Evolutionary conservation across 2,113 vertebrate genomes (phyloP).

Genomic region (Cepphus grylle): DNA sequence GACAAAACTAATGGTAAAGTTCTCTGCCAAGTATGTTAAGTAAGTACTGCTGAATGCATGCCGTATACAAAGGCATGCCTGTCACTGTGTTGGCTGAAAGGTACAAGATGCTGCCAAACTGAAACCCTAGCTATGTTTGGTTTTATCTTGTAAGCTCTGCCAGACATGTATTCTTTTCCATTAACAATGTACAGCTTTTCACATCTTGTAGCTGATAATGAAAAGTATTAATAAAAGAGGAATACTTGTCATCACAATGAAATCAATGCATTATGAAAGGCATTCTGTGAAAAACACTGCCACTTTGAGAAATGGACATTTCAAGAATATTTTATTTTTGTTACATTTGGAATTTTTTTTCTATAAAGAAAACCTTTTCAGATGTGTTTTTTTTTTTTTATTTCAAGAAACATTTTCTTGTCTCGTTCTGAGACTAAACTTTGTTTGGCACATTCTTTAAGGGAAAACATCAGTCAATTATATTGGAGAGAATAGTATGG

Average conservation of each 20-base stretch:
- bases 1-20: background rate
- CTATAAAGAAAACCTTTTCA: background rate
- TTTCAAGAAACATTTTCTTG: background rate
- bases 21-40: background rate
- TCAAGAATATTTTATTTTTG: background rate
- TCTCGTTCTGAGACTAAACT: background rate
- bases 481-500: background rate
- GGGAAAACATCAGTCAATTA: background rate
- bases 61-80: background rate
- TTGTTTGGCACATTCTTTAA: background rate
- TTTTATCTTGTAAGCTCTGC: background rate
- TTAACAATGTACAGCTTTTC: background rate
- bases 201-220: background rate
- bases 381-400: background rate
- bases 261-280: background rate
- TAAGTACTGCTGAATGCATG: background rate
- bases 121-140: background rate
- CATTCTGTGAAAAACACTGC: background rate
- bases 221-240: background rate
- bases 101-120: background rate
- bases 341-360: background rate
- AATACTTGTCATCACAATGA: background rate
- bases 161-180: background rate
- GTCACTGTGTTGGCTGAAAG: background rate
- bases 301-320: background rate